Conservation (phyloP, 2,113 vertebrate genomes). For the Tetrax tetrax region DNA sequence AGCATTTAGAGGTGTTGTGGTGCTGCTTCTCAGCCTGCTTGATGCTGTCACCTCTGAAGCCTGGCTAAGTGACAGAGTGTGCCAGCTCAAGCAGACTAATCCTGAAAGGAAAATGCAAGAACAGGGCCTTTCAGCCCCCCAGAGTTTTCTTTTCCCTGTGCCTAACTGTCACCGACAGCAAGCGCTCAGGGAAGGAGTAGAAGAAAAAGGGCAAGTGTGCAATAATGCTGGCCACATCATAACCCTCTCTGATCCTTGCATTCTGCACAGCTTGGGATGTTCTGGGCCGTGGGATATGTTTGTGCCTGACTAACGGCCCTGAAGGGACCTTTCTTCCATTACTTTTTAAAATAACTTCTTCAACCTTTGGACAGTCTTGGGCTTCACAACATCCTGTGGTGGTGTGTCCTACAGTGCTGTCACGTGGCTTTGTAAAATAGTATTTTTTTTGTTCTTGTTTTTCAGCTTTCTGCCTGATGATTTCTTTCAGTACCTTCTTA, state of each 20-base stretch:
- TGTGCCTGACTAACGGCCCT: not conserved
- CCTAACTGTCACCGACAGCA: not conserved
- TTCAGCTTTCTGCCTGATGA: not conserved
- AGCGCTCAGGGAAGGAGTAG: not conserved
- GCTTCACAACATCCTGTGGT: not conserved
- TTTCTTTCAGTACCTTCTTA: not conserved
- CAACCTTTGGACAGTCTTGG: not conserved
- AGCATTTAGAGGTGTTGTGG: not conserved
- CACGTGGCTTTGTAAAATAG: not conserved
- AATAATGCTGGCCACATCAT: not conserved
- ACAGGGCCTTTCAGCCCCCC: not conserved
- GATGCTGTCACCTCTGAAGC: conserved; percentile 5
- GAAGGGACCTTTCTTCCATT: not conserved
- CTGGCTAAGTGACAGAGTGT: not conserved
- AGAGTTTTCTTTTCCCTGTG: not conserved
- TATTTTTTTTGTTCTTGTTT: not conserved
- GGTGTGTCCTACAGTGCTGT: fast-evolving
- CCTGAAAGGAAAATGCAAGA: not conserved
- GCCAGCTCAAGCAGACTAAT: not conserved
- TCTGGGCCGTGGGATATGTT: not conserved
- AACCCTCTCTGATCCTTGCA: not conserved
- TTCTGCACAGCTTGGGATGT: not conserved
- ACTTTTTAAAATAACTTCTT: not conserved
- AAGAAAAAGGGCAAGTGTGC: not conserved
- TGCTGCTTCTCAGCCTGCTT: not conserved